Base-by-base conservation (phyloP, 2,888 invertebrate species). In the Drosophila sordidapex region DNA sequence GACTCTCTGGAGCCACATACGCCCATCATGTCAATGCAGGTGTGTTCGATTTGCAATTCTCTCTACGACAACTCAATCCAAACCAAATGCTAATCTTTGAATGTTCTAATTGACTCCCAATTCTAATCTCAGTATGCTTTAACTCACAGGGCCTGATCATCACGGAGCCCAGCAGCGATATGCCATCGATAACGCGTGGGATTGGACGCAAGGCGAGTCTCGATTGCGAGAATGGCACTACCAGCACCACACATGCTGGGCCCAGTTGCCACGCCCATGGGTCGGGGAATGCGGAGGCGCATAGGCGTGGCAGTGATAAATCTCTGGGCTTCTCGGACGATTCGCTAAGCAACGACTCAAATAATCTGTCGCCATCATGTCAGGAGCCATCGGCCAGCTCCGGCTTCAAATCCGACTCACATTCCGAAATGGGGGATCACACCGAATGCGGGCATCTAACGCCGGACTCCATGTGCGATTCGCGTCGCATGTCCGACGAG, bases 151-250 rank as follows among this genome's bases (percentile, higher is more conserved):
- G 91, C 36, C 77, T 91, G 13, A 91, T 89, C 40, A 91, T 91
- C 11, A 85, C 91, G 4, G 91, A 91, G 56, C 84, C 91, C 49
- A 81, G 95, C 0, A 96, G 96, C 68, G 95, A 95, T 74, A 94
- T 96, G 92, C 97, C 97, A 0, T 97, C 97, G 0, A 97, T 97
- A 68, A 97, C 96, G 0, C 95, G 96, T 67, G 97, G 97, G 0
- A 96, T 96, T 33, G 96, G 96, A 0, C 93, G 96, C 51, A 96
- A 96, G 81, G 94, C 95, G 4, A 96, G 96, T 62, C 94, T 95
- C 54, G 96, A 96, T 75, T 94, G 94, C 1, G 95, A 95, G 36
- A 80, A 73, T 6, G 61, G 75, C 15, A 29, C 54, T 11, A 25
- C 75, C 15, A 29, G 18, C 10, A 27, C 75, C 4, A 70, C 51